Base-by-base conservation (phyloP, 23 tunicate species). In the Phallusia fumigata region DNA sequence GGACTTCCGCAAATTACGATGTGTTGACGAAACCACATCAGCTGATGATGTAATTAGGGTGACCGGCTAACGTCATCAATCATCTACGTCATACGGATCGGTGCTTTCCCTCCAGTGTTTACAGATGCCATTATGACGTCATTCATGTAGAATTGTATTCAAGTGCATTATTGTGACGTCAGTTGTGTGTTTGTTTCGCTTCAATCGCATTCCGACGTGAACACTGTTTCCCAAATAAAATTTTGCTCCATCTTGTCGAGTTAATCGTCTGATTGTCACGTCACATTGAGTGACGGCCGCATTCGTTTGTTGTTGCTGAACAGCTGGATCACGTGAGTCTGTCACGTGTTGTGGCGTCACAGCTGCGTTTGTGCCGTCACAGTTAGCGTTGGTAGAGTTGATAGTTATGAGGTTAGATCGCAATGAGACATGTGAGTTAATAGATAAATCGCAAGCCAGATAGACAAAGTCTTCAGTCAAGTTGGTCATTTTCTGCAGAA, bases 81-180 rank as follows among this genome's bases (percentile, higher is more conserved):
- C 47, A 40, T 40, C 47, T 40, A 40, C 47, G 47, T 40, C 47
- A 40, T 40, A 40, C 10, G 8, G 5, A 40, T 40, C 47, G 47
- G 47, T 40, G 47, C 47, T 40, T 40, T 10, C 47, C 47, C 47
- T 40, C 47, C 47, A 40, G 47, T 40, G 47, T 40, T 40, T 40
- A 40, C 47, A 40, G 10, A 40, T 40, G 47, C 47, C 47, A 40
- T 40, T 40, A 40, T 40, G 47, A 40, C 69, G 69, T 21, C 26
- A 24, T 24, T 22, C 15, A 24, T 58, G 69, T 58, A 58, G 28
- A 58, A 58, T 58, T 58, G 28, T 58, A 58, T 58, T 58, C 69
- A 58, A 58, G 69, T 58, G 69, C 69, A 58, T 58, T 58, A 58
- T 58, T 58, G 69, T 58, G 69, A 58, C 69, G 69, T 51, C 26